phyloP scores from a whole-genome alignment of 2,888 invertebrate genomes.

The Sesia bembeciformis region DNA sequence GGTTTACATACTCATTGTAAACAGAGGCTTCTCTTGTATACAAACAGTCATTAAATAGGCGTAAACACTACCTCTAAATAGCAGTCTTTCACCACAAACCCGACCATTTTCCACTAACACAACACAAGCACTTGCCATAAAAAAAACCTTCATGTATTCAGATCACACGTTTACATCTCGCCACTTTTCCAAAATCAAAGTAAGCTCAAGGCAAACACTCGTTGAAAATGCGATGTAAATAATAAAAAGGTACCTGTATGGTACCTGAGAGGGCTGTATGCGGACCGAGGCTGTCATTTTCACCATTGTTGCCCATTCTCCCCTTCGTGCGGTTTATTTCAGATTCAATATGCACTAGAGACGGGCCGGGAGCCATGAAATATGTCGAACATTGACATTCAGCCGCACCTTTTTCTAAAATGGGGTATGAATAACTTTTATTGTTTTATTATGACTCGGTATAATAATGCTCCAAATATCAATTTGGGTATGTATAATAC shows the following conservation, averaged over 20 bases:
- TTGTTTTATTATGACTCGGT: too few relatives aligned
- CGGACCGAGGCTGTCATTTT: constrained; percentile 49
- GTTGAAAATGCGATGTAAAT: constrained; percentile 72
- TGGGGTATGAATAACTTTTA: constrained; percentile 14
- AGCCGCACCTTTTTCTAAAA: constrained; percentile 14
- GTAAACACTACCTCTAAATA: constrained; percentile 16
- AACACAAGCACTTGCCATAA: constrained; percentile 50
- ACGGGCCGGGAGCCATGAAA: constrained; percentile 39
- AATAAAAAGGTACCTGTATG: constrained; percentile 59
- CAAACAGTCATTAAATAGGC: constrained; percentile 9
- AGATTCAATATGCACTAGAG: constrained; percentile 70
- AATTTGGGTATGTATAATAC: too few relatives aligned
- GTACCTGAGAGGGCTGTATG: constrained; percentile 38
- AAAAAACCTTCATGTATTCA: constrained; percentile 51
- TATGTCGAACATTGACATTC: constrained; percentile 42
- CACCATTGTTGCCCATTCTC: constrained; percentile 49
- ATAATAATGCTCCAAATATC: too few relatives aligned
- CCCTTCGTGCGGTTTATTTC: constrained; percentile 59
- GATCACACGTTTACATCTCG: constrained; percentile 59
- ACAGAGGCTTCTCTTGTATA: too few relatives aligned
- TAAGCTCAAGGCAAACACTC: constrained; percentile 68
- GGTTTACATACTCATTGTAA: too few relatives aligned
- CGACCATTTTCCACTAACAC: constrained; percentile 21
- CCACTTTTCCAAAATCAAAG: constrained; percentile 70
- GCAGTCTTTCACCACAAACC: constrained; percentile 15